Conservation (phyloP, 2,113 vertebrate genomes). For the Motacilla tschutschensis region DNA sequence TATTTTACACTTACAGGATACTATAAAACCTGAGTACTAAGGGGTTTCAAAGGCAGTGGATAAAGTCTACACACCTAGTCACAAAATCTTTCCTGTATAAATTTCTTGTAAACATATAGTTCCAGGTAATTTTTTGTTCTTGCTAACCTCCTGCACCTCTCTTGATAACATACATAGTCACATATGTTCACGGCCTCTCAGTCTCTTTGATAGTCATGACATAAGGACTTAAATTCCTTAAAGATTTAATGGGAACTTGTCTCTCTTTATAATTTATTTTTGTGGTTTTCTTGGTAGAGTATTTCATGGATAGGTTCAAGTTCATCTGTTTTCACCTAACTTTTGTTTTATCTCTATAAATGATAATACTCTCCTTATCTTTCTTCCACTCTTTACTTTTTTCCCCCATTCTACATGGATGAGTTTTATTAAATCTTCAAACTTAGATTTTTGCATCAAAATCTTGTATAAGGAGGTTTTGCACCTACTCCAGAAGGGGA, state of each 20-base stretch:
- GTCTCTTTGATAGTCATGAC: not conserved
- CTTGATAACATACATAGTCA: not conserved
- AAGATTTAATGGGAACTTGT: not conserved
- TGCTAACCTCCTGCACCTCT: not conserved
- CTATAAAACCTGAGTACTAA: not conserved
- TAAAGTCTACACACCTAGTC: not conserved
- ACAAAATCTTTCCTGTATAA: not conserved
- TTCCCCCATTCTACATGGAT: fast-evolving
- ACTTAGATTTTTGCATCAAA: not conserved
- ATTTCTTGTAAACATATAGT: not conserved
- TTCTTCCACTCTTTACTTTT: not conserved
- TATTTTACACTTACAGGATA: not conserved
- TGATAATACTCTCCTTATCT: not conserved
- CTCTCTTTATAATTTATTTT: not conserved
- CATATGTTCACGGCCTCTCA: not conserved
- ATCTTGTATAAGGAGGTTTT: not conserved
- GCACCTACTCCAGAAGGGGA: not conserved
- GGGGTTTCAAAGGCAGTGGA: not conserved
- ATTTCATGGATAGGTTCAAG: not conserved
- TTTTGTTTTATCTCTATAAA: not conserved
- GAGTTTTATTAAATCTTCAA: not conserved
- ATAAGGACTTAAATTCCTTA: not conserved
- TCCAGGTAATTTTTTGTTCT: not conserved
- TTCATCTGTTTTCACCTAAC: not conserved
- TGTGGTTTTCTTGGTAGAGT: not conserved